Evolutionary conservation across 1,140 invertebrate genomes (phyloP).

Genomic region (Drosophila leontia): DNA sequence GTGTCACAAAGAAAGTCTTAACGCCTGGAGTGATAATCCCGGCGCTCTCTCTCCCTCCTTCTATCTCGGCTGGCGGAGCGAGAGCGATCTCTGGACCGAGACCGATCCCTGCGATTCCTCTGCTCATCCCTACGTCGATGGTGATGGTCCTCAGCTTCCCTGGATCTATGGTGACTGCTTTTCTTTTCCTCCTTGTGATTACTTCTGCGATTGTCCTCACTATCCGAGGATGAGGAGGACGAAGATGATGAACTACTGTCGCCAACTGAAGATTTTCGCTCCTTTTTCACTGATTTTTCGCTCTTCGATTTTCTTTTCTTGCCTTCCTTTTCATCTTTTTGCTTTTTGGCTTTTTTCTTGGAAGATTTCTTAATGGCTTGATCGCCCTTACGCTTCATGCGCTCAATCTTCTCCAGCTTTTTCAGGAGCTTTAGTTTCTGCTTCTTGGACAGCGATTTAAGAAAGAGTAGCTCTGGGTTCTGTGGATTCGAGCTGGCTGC

Average conservation of each 20-base stretch:
- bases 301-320: slow-evolving; percentile 54
- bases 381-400: slow-evolving; percentile 85
- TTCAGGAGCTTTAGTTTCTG: slow-evolving; percentile 96
- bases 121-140: slow-evolving; percentile 33
- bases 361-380: slow-evolving; percentile 29
- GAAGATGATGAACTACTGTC: slow-evolving; percentile 43
- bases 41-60: slow-evolving; percentile 46
- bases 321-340: slow-evolving; percentile 43
- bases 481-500: slow-evolving; percentile 82
- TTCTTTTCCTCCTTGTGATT: slow-evolving; percentile 27
- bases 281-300: slow-evolving; percentile 24
- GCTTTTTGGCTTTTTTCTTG: slow-evolving; percentile 68
- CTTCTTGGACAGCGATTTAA: slow-evolving; percentile 93
- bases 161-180: slow-evolving; percentile 32
- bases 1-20: slow-evolving; percentile 20
- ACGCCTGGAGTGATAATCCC: slow-evolving; percentile 42
- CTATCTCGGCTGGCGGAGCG: slow-evolving; percentile 33
- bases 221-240: slow-evolving; percentile 52
- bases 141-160: slow-evolving; percentile 22
- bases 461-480: slow-evolving; percentile 86
- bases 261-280: slow-evolving; percentile 19
- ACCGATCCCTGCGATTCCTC: slow-evolving; percentile 34
- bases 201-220: slow-evolving; percentile 22
- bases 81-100: slow-evolving; percentile 37
- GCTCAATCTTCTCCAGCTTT: slow-evolving; percentile 92